phyloP scores from a whole-genome alignment of 2,113 vertebrate genomes.

The Onychostruthus taczanowskii region DNA sequence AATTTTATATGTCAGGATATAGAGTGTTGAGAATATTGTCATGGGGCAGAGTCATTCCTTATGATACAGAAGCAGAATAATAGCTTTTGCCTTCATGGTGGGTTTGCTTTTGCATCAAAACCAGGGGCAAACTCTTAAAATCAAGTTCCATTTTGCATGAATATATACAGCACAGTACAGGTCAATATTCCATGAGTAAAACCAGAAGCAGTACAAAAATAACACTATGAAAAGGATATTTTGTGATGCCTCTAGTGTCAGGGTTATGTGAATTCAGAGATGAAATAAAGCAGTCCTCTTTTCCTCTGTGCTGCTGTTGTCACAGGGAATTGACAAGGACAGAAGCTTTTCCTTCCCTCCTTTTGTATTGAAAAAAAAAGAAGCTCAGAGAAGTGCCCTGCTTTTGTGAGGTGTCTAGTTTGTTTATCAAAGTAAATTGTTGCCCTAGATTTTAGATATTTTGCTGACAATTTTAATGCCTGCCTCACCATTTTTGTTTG shows the following conservation, averaged over 20 bases:
- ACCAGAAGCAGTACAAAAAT: background rate
- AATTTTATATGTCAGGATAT: background rate
- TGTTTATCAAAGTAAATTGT: background rate
- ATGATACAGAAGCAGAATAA: background rate
- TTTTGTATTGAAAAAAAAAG: background rate
- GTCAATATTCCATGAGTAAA: background rate
- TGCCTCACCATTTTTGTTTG: background rate
- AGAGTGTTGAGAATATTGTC: background rate
- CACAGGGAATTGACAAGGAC: background rate
- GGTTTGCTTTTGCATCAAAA: background rate
- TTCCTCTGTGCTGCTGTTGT: background rate
- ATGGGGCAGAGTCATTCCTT: background rate
- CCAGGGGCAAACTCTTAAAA: background rate
- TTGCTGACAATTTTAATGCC: background rate
- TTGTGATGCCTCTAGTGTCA: background rate
- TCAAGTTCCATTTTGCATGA: background rate
- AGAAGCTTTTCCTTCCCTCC: background rate
- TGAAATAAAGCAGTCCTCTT: background rate
- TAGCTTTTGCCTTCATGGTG: background rate
- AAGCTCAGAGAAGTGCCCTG: background rate
- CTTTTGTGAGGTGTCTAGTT: background rate
- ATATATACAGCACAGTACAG: background rate
- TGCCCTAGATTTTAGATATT: constrained; percentile 8
- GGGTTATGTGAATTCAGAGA: background rate
- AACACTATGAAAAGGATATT: background rate